Conservation (phyloP, 2,113 vertebrate species). For the Etheostoma spectabile region DNA sequence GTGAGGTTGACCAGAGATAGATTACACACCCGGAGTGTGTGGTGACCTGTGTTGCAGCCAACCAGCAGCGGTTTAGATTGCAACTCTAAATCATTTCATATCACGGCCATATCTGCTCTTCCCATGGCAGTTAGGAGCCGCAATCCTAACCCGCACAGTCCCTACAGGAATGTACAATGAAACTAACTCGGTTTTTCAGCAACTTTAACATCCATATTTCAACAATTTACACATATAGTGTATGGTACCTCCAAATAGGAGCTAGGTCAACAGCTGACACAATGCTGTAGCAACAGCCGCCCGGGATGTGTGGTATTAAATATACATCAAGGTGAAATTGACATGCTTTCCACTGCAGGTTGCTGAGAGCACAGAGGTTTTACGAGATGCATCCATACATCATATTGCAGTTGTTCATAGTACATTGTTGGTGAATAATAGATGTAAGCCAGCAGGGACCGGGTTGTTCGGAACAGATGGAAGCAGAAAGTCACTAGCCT, state of each 20-base stretch:
- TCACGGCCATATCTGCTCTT: slow-evolving; percentile 73
- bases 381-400: slow-evolving; percentile 12
- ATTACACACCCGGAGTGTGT: slow-evolving; percentile 76
- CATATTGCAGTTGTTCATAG: not conserved
- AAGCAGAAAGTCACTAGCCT: slow-evolving; percentile 2
- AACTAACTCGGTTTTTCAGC: slow-evolving; percentile 41
- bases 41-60: slow-evolving; percentile 73
- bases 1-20: slow-evolving; percentile 77
- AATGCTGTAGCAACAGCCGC: not conserved
- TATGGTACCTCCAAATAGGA: not conserved
- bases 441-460: not conserved
- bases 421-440: slow-evolving; percentile 36
- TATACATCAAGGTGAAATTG: not conserved
- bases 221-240: slow-evolving; percentile 10
- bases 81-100: slow-evolving; percentile 79
- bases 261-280: not conserved
- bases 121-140: slow-evolving; percentile 75
- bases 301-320: slow-evolving; percentile 19
- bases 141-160: slow-evolving; percentile 64
- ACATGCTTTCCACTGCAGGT: slow-evolving; percentile 12
- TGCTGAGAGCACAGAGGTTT: slow-evolving; percentile 3
- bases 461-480: slow-evolving; percentile 12
- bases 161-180: slow-evolving; percentile 66
- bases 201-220: slow-evolving; percentile 28
- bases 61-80: slow-evolving; percentile 72